phyloP scores from a whole-genome alignment of 2,797 vertebrate genomes.

The Podarcis lilfordi region DNA sequence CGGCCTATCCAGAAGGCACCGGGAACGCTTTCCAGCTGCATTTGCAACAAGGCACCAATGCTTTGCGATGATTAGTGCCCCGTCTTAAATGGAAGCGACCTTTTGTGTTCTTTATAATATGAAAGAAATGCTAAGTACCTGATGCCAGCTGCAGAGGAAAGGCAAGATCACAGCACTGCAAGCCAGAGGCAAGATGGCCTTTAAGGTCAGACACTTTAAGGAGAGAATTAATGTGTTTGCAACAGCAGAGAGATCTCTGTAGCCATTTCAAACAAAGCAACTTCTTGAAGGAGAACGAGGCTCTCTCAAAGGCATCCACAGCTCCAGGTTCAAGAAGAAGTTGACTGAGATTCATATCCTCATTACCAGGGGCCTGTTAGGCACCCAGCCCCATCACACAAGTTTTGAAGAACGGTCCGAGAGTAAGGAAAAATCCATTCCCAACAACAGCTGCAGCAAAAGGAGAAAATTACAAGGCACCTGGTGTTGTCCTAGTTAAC shows the following conservation, averaged over 20 bases:
- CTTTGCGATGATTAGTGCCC: conserved; percentile 20
- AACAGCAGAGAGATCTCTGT: background rate
- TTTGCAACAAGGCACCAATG: background rate
- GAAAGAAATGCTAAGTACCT: conserved; percentile 37
- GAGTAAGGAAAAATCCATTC: background rate
- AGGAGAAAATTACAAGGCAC: background rate
- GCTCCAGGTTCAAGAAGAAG: background rate
- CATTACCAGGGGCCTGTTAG: too few species aligned
- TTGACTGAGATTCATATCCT: background rate
- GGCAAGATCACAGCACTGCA: background rate
- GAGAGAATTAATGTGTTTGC: conserved; percentile 16
- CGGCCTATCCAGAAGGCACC: conserved; percentile 17
- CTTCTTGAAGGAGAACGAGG: background rate
- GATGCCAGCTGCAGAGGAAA: background rate
- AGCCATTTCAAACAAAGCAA: background rate
- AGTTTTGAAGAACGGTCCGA: background rate
- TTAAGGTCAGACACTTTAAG: conserved; percentile 28
- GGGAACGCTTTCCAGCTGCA: conserved; percentile 6
- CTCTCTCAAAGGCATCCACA: background rate
- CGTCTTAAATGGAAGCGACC: conserved; percentile 35
- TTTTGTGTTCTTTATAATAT: conserved; percentile 31
- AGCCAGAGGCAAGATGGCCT: conserved; percentile 24
- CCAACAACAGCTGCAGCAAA: too few species aligned
- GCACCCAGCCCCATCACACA: background rate
- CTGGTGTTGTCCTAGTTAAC: background rate